phyloP scores from a whole-genome alignment of 2,797 vertebrate species.

The Hipposideros larvatus region DNA sequence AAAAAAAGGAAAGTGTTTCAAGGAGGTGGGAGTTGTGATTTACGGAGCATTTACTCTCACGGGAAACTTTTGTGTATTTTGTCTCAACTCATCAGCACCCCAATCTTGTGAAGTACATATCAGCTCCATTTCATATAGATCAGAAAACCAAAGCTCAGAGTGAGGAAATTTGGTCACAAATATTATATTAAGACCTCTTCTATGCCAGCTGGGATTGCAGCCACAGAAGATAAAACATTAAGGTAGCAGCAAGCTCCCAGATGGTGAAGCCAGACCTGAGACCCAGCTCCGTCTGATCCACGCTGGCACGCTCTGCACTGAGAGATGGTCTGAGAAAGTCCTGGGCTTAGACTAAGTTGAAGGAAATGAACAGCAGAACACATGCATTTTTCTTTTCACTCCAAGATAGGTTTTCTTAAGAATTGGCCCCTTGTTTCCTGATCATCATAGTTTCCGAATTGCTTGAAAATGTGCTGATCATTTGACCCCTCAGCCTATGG shows the following conservation, averaged over 20 bases:
- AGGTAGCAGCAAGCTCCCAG: background rate
- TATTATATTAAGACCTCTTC: background rate
- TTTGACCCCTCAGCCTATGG: background rate
- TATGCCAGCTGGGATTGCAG: background rate
- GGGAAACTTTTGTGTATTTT: background rate
- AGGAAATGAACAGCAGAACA: background rate
- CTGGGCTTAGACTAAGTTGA: background rate
- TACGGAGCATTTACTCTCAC: background rate
- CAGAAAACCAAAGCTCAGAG: background rate
- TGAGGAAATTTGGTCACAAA: background rate
- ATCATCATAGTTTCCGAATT: background rate
- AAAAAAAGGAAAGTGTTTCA: background rate
- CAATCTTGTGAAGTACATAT: background rate
- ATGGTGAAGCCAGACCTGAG: background rate
- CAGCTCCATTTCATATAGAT: background rate
- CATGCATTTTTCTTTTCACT: background rate
- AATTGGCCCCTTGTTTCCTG: background rate
- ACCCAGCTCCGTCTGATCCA: background rate
- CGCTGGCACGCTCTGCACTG: background rate
- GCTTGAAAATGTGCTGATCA: background rate
- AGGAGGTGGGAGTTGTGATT: background rate
- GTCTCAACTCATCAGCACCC: background rate
- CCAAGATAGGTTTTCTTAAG: background rate
- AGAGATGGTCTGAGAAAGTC: background rate
- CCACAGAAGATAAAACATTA: background rate